Base-by-base conservation (phyloP, 2,797 vertebrate species). In the Alosa sapidissima region DNA sequence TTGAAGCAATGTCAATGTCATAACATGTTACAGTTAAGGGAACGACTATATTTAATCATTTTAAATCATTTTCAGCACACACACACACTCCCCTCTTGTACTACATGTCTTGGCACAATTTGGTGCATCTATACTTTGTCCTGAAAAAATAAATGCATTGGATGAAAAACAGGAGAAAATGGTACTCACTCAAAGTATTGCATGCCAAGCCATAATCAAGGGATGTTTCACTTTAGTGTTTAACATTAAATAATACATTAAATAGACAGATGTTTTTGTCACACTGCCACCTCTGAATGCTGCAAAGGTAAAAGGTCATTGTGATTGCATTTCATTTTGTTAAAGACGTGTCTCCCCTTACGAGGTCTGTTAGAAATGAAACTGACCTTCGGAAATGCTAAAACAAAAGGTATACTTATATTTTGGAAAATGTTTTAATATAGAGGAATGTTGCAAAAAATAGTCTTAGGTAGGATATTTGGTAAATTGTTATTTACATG, bases 341-440 rank as follows among this genome's bases (percentile, higher is more conserved):
- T 78, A 78, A 78, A 78, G 11, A 75, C 7, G 24, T 45, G 41
- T 78, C 36, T 78, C 41, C 16, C 41, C 72, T 47, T 36, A 47
- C 72, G 41, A 78, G 36, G 72, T 78, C 19, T 78, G 72, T 14
- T 78, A 19, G 21, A 78, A 78, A 14, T 41, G 7, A 16, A 78
- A 78, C 72, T 47, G 41, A 47, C 41, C 41, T 45, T 78, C 19
- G 72, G 72, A 78, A 78, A 47, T 19, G 19, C 19, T 78, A 47
- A 78, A 45, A 47, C 72, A 78, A 78, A 78, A 78, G 72, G 72
- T 78, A 78, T 78, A 78, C 72, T 45, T 78, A 78, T 78, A 47
- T 78, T 78, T 78, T 78, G 72, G 72, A 78, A 78, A 78, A 78
- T 78, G 72, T 78, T 78, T 75, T 78, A 78, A 78, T 78, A 78